Base-by-base conservation (phyloP, 2,797 vertebrate genomes). In the Melanotaenia nigrans region DNA sequence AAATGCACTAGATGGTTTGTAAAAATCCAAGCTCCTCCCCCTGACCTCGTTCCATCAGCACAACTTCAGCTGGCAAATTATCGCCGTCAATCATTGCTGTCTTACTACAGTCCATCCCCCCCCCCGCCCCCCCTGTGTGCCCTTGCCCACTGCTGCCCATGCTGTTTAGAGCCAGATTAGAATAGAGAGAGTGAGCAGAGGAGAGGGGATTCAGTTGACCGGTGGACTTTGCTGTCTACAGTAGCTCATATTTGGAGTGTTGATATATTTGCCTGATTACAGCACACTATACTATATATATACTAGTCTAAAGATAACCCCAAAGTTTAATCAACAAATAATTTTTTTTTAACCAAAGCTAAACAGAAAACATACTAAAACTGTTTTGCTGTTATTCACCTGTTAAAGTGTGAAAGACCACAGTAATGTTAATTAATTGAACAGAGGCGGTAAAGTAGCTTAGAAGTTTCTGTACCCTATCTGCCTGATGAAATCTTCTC, bases 1-100 rank as follows among this genome's bases (percentile, higher is more conserved):
- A 56, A 81, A 78, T 85, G 67, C 68, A 78, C 69, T 79, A 33
- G 72, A 82, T 78, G 68, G 83, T 84, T 73, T 65, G 69, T 59
- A 73, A 90, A 84, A 81, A 79, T 66, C 81, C 78, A 63, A 5
- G 61, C 83, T 86, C 90, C 90, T 90, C 84, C 89, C 79, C 76
- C 85, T 75, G 60, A 82, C 84, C 89, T 88, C 55, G 67, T 90
- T 92, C 85, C 65, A 30, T 85, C 80, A 54, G 69, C 79, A 77
- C 81, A 85, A 85, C 90, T 90, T 88, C 78, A 81, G 85, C 80
- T 38, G 67, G 80, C 85, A 90, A 92, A 93, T 94, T 94, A 92
- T 84, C 82, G 82, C 89, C 68, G 92, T 92, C 93, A 92, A 92
- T 93, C 92, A 92, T 65, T 28, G 53, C 81, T 59, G 85, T 90